Evolutionary conservation across 92 coral and sea anemone species (phyloP), one percentile per base, ranked within the genome.

Genomic region (Nematostella vectensis): DNA sequence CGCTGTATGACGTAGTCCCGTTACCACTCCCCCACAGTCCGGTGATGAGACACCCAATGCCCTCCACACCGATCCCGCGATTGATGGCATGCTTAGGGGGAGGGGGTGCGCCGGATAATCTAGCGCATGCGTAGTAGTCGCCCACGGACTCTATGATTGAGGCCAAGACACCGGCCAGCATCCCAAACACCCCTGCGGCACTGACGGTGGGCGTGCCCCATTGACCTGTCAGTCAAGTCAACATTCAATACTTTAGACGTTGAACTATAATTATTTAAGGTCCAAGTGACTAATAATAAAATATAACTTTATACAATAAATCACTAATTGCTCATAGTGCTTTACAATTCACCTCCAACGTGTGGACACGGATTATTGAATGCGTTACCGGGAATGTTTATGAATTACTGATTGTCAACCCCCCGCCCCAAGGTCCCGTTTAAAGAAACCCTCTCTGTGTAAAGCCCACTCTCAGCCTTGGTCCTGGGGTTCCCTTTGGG

Each of bases 161-260:
- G 11, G 87, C 89, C 29, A 87, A 16, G 18, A 87, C 89, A 13
- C 89, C 96, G 25, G 96, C 86, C 31, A 87, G 69, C 83, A 87
- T 82, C 44, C 96, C 96, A 57, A 87, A 82, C 51, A 87, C 96
- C 22, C 89, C 85, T 17, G 96, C 89, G 1, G 71, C 80, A 55
- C 96, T 87, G 15, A 87, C 85, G 3, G 96, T 87, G 21, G 96
- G 96, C 37, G 30, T 58, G 16, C 96, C 96, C 96, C 96, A 87
- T 31, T 87, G 96, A 66, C 89, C 96, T 83, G 62, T 33, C 15
- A 15, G 15, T 33, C 15, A 33, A 33, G 15, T n/a, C n/a, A n/a
- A n/a, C n/a, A n/a, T n/a, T n/a, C n/a, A n/a, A n/a, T n/a, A n/a
- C 15, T 37, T 9, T 8, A 37, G 10, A 8, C 15, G 15, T 37